Percentiles rank a stretch among this genome's conserved stretches.
phyloP scores from a whole-genome alignment of 1,140 invertebrate genomes.

The Caenorhabditis inopinata region DNA sequence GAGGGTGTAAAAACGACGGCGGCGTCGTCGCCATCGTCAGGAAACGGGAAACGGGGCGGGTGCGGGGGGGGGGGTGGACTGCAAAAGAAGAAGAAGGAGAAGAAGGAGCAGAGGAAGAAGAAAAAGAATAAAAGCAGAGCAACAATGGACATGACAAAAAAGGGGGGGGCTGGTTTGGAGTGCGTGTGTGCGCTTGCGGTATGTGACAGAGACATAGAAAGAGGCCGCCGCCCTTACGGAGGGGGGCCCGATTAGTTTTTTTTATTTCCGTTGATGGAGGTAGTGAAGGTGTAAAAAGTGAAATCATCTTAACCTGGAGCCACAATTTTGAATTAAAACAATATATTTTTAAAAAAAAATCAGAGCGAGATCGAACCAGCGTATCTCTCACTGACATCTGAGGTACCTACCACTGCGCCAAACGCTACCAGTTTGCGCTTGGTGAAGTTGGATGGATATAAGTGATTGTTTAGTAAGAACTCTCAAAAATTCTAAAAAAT shows the following conservation, averaged over 20 bases:
- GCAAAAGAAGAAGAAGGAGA: neutral
- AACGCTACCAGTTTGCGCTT: too few relatives aligned
- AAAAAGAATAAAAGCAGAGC: constrained; percentile 33
- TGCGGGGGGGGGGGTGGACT: neutral
- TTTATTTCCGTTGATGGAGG: neutral
- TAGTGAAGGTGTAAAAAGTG: neutral
- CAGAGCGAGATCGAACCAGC: too few relatives aligned
- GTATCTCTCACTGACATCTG: too few relatives aligned
- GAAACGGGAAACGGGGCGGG: too few relatives aligned
- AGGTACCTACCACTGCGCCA: too few relatives aligned
- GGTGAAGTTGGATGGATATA: too few relatives aligned
- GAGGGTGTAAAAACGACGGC: constrained; percentile 21
- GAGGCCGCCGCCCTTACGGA: neutral
- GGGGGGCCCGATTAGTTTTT: constrained; percentile 13
- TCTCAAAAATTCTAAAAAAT: too few relatives aligned
- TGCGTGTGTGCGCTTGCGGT: constrained; percentile 25
- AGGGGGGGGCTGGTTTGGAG: constrained; percentile 18
- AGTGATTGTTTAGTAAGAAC: too few relatives aligned
- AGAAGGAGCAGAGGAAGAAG: neutral
- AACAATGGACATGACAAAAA: constrained; percentile 34
- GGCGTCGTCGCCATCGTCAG: neutral
- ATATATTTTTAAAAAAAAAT: too few relatives aligned
- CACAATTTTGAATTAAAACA: too few relatives aligned
- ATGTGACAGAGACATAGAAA: constrained; percentile 34
- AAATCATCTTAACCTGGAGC: too few relatives aligned